Percentiles rank a stretch among this genome's conserved stretches.
phyloP scores from a whole-genome alignment of 2,888 invertebrate genomes.

The Polydesmus complanatus region DNA sequence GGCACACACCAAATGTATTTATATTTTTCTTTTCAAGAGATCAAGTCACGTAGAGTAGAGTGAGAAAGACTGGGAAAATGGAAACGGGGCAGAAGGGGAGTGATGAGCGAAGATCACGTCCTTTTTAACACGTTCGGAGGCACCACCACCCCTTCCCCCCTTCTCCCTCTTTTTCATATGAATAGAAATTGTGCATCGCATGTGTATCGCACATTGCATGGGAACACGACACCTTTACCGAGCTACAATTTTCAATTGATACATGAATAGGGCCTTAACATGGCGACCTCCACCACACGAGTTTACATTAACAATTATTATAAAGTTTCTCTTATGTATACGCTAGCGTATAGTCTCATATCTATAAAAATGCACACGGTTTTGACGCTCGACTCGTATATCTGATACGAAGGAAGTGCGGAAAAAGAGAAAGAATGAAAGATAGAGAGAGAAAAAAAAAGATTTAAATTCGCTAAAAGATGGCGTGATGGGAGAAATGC shows the following conservation, averaged over 20 bases:
- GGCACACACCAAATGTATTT: neutral
- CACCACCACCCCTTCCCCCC: neutral
- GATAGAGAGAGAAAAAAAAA: neutral
- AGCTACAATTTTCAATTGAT: neutral
- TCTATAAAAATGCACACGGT: no score
- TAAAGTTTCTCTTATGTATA: neutral
- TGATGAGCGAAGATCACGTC: neutral
- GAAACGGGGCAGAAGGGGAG: neutral
- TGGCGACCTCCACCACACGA: neutral
- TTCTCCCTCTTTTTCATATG: neutral
- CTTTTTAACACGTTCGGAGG: no score
- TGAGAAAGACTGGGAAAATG: neutral
- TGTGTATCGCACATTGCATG: neutral
- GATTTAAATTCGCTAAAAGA: neutral
- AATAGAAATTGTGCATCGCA: neutral
- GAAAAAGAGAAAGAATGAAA: neutral
- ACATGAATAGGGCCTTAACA: neutral
- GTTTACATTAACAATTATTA: neutral
- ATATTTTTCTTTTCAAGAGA: neutral
- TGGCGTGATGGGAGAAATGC: neutral
- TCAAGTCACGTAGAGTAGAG: neutral
- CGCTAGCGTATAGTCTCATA: neutral
- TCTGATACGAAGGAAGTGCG: no score
- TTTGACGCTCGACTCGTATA: no score
- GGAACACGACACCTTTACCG: neutral